These are phyloP conservation scores for Pseudotriccus pelzelni DNA, from an alignment of 2,797 vertebrate genomes.

Conservation along the genomic window DNA sequence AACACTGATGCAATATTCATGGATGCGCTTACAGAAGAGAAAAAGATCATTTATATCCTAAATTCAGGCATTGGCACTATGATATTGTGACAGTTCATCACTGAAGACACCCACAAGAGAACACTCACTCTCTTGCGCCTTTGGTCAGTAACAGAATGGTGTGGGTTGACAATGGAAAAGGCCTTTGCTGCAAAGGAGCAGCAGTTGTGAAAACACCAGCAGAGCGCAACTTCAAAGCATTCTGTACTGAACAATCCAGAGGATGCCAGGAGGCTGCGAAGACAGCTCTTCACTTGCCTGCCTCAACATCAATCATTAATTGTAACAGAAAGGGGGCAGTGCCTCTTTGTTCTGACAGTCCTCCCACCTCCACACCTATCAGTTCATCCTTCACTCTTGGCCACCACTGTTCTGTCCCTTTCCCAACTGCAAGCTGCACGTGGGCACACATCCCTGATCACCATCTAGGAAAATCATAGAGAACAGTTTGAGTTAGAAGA, in stretches of 20 bases:
- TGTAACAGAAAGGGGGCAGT: neutral
- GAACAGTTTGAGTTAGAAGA: neutral
- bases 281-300: neutral
- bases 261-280: neutral
- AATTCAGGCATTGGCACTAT: fast-evolving
- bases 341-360: neutral
- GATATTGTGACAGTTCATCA: neutral
- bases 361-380: neutral
- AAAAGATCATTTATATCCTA: neutral
- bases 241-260: neutral
- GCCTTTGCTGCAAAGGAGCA: neutral
- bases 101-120: neutral
- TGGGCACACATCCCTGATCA: neutral
- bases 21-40: neutral
- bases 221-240: neutral
- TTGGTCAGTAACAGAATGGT: neutral
- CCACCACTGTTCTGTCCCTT: neutral
- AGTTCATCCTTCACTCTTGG: neutral
- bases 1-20: neutral
- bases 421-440: fast-evolving
- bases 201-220: neutral
- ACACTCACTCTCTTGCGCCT: neutral
- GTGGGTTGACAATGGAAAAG: neutral
- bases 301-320: neutral
- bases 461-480: neutral